phyloP scores from a whole-genome alignment of 1,140 invertebrate genomes.

The Metopolophium dirhodum region DNA sequence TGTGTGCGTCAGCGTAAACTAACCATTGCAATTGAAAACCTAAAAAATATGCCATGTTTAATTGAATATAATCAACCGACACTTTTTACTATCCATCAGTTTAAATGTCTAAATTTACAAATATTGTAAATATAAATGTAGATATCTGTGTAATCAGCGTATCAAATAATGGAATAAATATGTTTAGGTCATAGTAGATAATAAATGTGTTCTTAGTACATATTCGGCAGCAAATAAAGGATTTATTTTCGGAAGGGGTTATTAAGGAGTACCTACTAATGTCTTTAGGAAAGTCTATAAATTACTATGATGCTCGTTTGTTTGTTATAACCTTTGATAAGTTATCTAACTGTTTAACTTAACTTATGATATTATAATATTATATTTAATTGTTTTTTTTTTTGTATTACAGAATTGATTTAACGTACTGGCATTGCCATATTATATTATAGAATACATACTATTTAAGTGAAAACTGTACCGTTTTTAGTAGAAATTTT shows the following conservation, averaged over 20 bases:
- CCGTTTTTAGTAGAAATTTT: too few relatives aligned
- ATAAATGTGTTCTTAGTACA: background rate
- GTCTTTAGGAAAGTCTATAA: too few relatives aligned
- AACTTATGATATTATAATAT: too few relatives aligned
- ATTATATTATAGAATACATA: background rate
- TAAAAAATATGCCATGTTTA: conserved; percentile 36
- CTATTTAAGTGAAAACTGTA: background rate
- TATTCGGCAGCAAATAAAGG: background rate
- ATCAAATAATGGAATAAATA: conserved; percentile 11
- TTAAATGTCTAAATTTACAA: conserved; percentile 7
- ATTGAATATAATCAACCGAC: background rate
- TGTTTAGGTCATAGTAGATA: background rate
- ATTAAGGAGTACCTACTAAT: too few relatives aligned
- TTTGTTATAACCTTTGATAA: too few relatives aligned
- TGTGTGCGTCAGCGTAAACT: conserved; percentile 6
- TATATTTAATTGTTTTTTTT: too few relatives aligned
- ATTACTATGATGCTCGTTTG: too few relatives aligned
- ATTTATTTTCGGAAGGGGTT: background rate
- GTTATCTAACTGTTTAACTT: too few relatives aligned
- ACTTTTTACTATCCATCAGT: background rate
- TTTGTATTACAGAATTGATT: too few relatives aligned
- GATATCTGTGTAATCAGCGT: background rate
- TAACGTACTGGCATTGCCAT: too few relatives aligned
- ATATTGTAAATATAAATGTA: background rate
- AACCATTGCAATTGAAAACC: conserved; percentile 29